These are phyloP conservation scores for Nannobrachium achirus DNA, from an alignment of 2,113 vertebrate genomes.

Conservation along the genomic window DNA sequence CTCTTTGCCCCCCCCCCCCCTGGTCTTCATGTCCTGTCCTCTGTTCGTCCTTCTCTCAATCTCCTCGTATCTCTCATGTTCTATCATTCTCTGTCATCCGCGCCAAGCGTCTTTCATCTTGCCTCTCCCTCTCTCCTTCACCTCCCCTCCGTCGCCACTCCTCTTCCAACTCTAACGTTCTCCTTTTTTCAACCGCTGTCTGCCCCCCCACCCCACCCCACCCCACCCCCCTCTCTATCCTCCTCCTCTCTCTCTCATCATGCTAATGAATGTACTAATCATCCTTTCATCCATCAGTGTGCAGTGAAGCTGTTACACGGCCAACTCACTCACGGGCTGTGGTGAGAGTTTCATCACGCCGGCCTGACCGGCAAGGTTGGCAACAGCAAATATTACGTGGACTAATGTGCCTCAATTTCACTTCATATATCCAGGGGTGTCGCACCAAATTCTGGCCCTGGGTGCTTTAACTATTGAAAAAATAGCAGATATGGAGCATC, in stretches of 20 bases:
- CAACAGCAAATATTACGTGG: too few species aligned
- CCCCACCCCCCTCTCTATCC: not conserved
- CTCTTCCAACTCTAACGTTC: not conserved
- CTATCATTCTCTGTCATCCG: not conserved
- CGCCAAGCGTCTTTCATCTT: slow-evolving; percentile 29
- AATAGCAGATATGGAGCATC: too few species aligned
- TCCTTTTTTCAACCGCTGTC: too few species aligned
- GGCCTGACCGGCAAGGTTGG: not conserved
- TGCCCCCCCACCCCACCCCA: slow-evolving; percentile 2
- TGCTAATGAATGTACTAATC: slow-evolving; percentile 38
- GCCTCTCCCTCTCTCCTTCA: not conserved
- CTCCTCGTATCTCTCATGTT: slow-evolving; percentile 5
- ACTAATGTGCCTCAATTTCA: too few species aligned
- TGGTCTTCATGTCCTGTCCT: slow-evolving; percentile 13
- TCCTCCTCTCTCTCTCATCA: slow-evolving; percentile 4
- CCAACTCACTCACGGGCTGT: slow-evolving; percentile 18
- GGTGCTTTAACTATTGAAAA: too few species aligned
- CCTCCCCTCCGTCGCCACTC: not conserved
- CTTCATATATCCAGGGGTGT: too few species aligned
- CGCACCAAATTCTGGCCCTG: too few species aligned
- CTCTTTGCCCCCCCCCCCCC: not conserved
- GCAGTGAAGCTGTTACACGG: not conserved
- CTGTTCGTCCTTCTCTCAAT: not conserved
- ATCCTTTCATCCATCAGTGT: slow-evolving; percentile 25
- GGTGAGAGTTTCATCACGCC: not conserved